A percentile compares a stretch with the other conserved stretches of the same genome.
Evolutionary conservation across 2,797 vertebrate genomes (phyloP).

Genomic region (Rhabdophis nuchalis): DNA sequence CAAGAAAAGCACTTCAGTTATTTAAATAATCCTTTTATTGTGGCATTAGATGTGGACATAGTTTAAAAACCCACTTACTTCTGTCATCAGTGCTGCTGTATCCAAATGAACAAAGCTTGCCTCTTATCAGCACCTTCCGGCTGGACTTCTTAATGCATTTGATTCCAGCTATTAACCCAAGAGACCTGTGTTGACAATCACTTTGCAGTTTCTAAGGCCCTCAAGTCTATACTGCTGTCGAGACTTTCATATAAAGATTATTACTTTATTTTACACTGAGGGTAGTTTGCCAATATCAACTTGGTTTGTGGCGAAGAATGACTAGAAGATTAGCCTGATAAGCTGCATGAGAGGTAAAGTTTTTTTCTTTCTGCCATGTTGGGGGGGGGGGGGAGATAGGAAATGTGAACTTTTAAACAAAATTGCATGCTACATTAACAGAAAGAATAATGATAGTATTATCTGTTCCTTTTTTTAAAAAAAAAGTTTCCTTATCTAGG

Average conservation of each 20-base stretch:
- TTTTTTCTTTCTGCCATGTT: background rate
- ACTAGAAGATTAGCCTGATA: constrained; percentile 19
- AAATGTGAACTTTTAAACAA: background rate
- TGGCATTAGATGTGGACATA: constrained; percentile 42
- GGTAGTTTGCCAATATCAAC: constrained; percentile 45
- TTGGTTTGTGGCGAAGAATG: constrained; percentile 40
- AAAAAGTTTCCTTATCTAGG: background rate
- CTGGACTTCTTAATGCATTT: constrained; percentile 68
- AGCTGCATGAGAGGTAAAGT: background rate
- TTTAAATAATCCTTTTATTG: constrained; percentile 62
- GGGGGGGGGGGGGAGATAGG: background rate
- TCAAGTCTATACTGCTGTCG: constrained; percentile 28
- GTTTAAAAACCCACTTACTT: constrained; percentile 51
- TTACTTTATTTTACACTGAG: constrained; percentile 46
- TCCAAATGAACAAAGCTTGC: constrained; percentile 60
- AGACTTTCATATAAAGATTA: constrained; percentile 45
- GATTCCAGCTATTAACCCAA: constrained; percentile 74
- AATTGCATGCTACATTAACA: background rate
- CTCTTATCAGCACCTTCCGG: constrained; percentile 67
- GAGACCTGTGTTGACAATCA: constrained; percentile 56
- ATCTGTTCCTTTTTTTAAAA: background rate
- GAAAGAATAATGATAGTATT: rapidly evolving
- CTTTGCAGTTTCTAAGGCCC: constrained; percentile 53
- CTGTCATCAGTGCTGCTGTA: constrained; percentile 55
- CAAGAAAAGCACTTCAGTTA: constrained; percentile 46